Conservation (phyloP, 2,888 invertebrate genomes). For the Malthinus seriepunctatus region DNA sequence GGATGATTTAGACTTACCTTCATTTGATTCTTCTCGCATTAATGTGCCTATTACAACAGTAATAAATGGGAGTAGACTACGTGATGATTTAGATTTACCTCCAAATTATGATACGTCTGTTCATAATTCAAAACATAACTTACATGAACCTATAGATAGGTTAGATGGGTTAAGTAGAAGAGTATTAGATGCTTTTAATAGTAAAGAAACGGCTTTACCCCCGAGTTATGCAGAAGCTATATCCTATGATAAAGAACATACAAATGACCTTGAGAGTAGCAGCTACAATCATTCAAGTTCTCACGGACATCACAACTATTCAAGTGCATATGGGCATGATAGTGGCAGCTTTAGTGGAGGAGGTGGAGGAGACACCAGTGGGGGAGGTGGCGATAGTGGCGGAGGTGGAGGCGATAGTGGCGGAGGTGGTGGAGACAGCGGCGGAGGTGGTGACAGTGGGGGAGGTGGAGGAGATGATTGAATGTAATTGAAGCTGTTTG, state of each 20-base stretch:
- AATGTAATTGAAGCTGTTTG: background rate
- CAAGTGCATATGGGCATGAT: too few species aligned
- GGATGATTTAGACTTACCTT: too few species aligned
- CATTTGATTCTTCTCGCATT: too few species aligned
- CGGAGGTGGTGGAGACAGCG: background rate
- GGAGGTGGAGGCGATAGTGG: background rate
- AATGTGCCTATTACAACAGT: too few species aligned
- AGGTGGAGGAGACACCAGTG: background rate
- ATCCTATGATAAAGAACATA: background rate
- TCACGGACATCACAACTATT: too few species aligned
- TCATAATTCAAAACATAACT: background rate
- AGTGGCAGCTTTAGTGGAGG: background rate
- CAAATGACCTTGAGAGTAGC: background rate
- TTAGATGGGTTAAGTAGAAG: background rate
- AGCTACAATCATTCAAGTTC: too few species aligned
- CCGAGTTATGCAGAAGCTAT: background rate
- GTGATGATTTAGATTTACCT: background rate
- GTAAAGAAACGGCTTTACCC: background rate
- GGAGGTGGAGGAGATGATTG: background rate
- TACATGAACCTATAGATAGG: background rate
- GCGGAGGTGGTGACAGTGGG: background rate
- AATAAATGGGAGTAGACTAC: too few species aligned
- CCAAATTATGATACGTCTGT: background rate
- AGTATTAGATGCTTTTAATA: background rate
- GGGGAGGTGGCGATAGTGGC: background rate